Conservation (phyloP, 2,888 invertebrate genomes). For the Romanomermis culicivorax region DNA sequence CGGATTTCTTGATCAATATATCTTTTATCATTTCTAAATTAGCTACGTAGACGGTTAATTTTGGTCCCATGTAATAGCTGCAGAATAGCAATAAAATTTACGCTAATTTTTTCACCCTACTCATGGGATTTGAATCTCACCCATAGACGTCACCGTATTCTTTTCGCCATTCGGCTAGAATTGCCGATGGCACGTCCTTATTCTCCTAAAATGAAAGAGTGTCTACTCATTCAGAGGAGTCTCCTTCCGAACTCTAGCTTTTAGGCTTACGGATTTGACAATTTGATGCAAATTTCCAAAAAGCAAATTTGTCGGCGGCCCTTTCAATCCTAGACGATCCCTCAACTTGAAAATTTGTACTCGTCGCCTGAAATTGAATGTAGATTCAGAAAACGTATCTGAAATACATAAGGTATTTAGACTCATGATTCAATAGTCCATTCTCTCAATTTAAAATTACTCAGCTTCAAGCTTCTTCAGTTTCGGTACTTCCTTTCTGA, state of each 20-base stretch:
- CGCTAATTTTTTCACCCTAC: not conserved
- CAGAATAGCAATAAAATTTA: not conserved
- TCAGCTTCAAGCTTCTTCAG: no score
- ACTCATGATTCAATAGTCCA: no score
- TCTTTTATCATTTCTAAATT: not conserved
- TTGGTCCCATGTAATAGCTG: not conserved
- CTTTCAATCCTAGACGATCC: not conserved
- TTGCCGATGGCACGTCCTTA: not conserved
- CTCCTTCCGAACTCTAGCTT: not conserved
- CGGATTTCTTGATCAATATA: not conserved
- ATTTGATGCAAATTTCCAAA: not conserved
- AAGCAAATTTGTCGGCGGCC: not conserved
- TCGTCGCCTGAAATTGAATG: not conserved
- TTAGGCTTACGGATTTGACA: not conserved
- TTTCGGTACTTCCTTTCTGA: no score
- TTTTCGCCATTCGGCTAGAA: not conserved
- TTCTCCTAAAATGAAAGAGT: not conserved
- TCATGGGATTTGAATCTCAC: not conserved
- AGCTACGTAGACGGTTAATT: not conserved
- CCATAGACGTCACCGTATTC: not conserved
- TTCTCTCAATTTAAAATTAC: no score
- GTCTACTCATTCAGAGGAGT: not conserved
- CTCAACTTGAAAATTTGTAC: not conserved
- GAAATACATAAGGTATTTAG: no score
- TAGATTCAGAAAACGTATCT: no score